Conservation (phyloP, 2,888 invertebrate genomes). For the Melanargia galathea region DNA sequence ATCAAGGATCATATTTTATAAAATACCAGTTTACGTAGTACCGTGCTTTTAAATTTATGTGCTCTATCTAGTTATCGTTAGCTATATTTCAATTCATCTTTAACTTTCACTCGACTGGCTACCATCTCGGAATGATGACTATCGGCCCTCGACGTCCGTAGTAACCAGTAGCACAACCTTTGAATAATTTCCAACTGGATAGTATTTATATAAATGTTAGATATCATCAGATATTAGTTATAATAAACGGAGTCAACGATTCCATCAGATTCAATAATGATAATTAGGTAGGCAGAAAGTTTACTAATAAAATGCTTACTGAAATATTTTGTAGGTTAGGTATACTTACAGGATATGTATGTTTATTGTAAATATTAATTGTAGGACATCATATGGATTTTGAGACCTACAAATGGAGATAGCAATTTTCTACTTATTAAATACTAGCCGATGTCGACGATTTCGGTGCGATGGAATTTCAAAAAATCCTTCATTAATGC, state of each 20-base stretch:
- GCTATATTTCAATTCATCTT: neutral
- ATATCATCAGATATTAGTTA: neutral
- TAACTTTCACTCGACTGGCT: neutral
- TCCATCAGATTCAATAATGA: neutral
- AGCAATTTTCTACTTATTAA: too few species aligned
- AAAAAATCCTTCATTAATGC: too few species aligned
- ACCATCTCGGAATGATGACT: neutral
- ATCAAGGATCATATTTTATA: too few species aligned
- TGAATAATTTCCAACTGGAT: neutral
- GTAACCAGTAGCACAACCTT: neutral
- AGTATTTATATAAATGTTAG: neutral
- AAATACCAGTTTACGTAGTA: too few species aligned
- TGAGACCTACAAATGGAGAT: too few species aligned
- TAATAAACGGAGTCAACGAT: neutral
- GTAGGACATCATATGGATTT: too few species aligned
- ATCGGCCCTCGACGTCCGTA: neutral
- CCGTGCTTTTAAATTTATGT: neutral
- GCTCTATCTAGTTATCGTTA: too few species aligned
- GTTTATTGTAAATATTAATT: too few species aligned
- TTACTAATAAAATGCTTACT: neutral
- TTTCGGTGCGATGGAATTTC: too few species aligned
- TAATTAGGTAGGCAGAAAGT: too few species aligned
- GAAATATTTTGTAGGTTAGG: neutral
- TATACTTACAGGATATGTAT: too few species aligned
- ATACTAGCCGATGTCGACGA: too few species aligned